Conservation (phyloP, 2,888 invertebrate genomes). For the Cephalotes varians region DNA sequence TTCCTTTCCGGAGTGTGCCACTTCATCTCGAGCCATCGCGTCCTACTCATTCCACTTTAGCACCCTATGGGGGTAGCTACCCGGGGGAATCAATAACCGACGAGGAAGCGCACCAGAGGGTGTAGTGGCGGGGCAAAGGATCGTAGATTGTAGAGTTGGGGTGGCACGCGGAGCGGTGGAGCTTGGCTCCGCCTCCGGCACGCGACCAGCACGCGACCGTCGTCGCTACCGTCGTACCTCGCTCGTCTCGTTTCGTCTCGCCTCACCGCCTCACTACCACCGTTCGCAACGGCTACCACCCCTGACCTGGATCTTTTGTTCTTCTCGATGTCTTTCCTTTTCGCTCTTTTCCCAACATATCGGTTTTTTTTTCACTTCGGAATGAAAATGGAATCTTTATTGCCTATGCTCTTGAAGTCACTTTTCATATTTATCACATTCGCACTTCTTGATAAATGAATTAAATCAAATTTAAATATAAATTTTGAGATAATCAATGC, state of each 20-base stretch:
- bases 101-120: conserved; percentile 76
- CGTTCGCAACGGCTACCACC: conserved; percentile 49
- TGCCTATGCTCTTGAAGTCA: conserved; percentile 8
- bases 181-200: conserved; percentile 84
- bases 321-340: conserved; percentile 48
- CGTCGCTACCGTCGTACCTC: conserved; percentile 70
- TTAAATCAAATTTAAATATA: conserved; percentile 20
- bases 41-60: conserved; percentile 67
- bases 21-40: conserved; percentile 63
- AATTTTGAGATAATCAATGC: neutral
- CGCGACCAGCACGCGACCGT: conserved; percentile 85
- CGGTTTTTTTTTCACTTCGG: conserved; percentile 42
- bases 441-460: neutral
- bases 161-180: conserved; percentile 76
- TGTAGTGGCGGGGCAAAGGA: conserved; percentile 56
- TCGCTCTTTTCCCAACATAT: conserved; percentile 62
- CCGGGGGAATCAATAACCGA: conserved; percentile 85
- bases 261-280: conserved; percentile 33
- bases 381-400: conserved; percentile 31
- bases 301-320: conserved; percentile 45
- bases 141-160: conserved; percentile 64
- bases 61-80: conserved; percentile 79
- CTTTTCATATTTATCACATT: conserved; percentile 19
- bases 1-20: conserved; percentile 47
- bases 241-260: conserved; percentile 32